Conservation (phyloP, 2,797 vertebrate species). For the Dicrostonyx torquatus region DNA sequence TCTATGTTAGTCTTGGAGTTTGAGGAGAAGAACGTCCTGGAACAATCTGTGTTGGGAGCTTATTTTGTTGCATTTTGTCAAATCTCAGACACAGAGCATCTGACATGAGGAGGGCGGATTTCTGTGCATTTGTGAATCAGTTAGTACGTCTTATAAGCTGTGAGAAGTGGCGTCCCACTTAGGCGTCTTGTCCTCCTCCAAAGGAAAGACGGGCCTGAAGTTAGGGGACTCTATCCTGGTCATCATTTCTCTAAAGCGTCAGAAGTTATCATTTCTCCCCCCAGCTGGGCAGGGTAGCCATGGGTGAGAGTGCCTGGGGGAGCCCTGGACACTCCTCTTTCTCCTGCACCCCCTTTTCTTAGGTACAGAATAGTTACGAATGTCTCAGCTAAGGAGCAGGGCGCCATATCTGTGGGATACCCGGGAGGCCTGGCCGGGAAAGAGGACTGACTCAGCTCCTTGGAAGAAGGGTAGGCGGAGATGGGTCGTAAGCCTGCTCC, state of each 20-base stretch:
- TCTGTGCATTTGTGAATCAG: not conserved
- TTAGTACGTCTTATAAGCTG: not conserved
- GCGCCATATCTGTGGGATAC: fast-evolving
- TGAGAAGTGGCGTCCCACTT: not conserved
- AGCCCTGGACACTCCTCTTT: not conserved
- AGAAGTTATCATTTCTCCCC: not conserved
- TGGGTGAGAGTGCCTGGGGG: not conserved
- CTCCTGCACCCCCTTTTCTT: not conserved
- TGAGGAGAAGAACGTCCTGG: not conserved
- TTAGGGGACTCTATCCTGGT: not conserved
- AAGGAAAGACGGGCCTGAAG: not conserved
- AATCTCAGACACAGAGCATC: not conserved
- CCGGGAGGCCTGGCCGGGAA: not conserved
- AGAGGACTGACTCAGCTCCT: not conserved
- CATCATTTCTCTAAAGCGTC: not conserved
- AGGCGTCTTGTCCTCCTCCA: not conserved
- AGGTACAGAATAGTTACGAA: not conserved
- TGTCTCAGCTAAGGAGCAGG: not conserved
- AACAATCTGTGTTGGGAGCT: not conserved
- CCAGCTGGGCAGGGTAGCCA: too few species aligned
- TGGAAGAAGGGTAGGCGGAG: not conserved
- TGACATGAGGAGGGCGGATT: fast-evolving
- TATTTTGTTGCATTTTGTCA: not conserved
- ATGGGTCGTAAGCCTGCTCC: too few species aligned
- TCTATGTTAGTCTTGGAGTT: not conserved